Base-by-base conservation (phyloP, 2,113 vertebrate genomes). In the Pyrgilauda ruficollis region DNA sequence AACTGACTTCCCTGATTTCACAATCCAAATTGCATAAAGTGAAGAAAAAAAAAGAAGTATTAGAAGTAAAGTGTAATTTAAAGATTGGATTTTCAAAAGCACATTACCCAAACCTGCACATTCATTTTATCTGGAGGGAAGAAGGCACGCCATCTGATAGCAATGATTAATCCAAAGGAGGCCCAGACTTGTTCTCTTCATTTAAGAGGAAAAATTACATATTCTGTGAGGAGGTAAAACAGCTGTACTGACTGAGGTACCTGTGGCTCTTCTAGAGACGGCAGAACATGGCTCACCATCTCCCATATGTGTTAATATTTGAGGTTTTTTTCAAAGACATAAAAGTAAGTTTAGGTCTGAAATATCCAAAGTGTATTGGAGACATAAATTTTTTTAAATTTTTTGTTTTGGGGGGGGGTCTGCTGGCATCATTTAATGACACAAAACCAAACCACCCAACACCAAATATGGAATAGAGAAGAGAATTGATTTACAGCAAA, bases 51-150 rank as follows among this genome's bases (percentile, higher is more conserved):
- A 62, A 66, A 63, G 17, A 46, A 41, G 69, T 39, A 93, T 64
- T 82, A 79, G 46, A 41, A 59, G 52, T 52, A 63, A 91, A 95
- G 78, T 61, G 77, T 56, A 92, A 95, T 94, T 95, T 91, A 67
- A 94, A 96, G 89, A 84, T 49, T 47, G 87, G 84, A 33, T 94
- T 95, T 95, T 93, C 86, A n/a, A 87, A 92, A 94, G 91, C 56
- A 46, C 4, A 1, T 94, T 94, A 78, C 86, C 93, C 81, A 84
- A 89, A 94, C 66, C 58, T 63, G 68, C 76, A 35, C 73, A 47
- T 93, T 81, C 76, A 55, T 93, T 94, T 81, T 52, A 37, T 92
- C 56, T 64, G 73, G 41, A 81, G 89, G 77, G 90, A 90, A 84
- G 73, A n/a, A 92, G 73, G 72, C 72, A 89, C 11, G 89, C 84